These are phyloP conservation scores for Homarus gammarus DNA, from an alignment of 2,888 invertebrate genomes.

Conservation along the genomic window DNA sequence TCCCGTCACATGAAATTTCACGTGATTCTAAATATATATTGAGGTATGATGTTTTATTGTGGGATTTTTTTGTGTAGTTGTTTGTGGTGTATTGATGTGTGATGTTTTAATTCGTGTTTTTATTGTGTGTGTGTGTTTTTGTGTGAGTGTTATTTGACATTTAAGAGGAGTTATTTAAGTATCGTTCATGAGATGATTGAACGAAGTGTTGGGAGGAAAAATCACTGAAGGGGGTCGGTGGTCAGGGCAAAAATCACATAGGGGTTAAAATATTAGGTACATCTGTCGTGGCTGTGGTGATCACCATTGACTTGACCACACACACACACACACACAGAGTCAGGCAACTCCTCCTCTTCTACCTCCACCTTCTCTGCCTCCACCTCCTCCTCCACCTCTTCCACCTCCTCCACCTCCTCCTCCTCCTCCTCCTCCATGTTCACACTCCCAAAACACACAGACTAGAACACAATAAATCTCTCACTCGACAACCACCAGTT, in stretches of 20 bases:
- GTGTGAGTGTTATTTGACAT: neutral
- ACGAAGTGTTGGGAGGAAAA: conserved; percentile 7
- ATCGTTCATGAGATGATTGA: neutral
- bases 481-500: too few species aligned
- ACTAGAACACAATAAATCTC: too few species aligned
- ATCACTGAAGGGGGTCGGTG: neutral
- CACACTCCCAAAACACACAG: too few species aligned
- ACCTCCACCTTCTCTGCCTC: neutral
- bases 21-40: too few species aligned
- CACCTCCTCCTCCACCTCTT: neutral
- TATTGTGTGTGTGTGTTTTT: neutral
- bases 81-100: neutral
- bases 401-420: neutral
- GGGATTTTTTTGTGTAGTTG: too few species aligned
- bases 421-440: conserved; percentile 11
- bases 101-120: neutral
- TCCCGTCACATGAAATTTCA: too few species aligned
- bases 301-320: conserved; percentile 1
- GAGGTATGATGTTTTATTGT: too few species aligned
- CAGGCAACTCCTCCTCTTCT: neutral
- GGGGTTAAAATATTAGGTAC: conserved; percentile 20
- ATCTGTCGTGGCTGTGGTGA: neutral
- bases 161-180: neutral
- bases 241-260: conserved; percentile 1
- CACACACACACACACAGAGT: neutral